Evolutionary conservation across 2,113 vertebrate species (phyloP).

Genomic region (Mobula hypostoma): DNA sequence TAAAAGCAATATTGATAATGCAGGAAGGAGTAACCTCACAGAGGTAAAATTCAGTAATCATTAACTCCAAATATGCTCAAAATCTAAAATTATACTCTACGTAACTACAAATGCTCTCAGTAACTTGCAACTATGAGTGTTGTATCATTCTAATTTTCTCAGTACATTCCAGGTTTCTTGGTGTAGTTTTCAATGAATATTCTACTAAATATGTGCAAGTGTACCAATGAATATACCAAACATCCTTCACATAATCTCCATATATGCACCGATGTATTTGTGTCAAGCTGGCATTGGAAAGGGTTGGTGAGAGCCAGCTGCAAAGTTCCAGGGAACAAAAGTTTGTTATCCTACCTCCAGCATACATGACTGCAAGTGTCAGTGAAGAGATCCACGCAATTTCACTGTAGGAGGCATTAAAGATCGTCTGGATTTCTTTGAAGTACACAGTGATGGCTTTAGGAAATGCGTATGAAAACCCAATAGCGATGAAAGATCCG

Average conservation of each 20-base stretch:
- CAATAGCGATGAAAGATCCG: conserved; percentile 86
- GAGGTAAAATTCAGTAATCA: not conserved
- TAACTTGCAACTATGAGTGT: not conserved
- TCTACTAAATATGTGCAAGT: not conserved
- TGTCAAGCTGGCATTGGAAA: not conserved
- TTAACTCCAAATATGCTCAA: not conserved
- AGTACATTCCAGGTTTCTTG: not conserved
- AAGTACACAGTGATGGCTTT: conserved; percentile 94
- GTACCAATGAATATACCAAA: not conserved
- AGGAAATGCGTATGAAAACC: conserved; percentile 94
- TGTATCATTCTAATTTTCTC: not conserved
- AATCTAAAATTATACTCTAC: not conserved
- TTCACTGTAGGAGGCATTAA: conserved; percentile 74
- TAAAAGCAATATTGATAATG: not conserved
- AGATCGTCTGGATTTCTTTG: conserved; percentile 91
- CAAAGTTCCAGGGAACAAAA: not conserved
- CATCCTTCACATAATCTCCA: not conserved
- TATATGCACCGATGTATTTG: not conserved
- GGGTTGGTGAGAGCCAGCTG: too few relatives aligned
- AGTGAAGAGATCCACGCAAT: conserved; percentile 95
- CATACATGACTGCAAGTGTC: conserved; percentile 98
- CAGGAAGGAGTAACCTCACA: not conserved
- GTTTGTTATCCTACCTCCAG: conserved; percentile 71
- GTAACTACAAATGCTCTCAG: not conserved
- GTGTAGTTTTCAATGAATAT: not conserved